Evolutionary conservation across 2,888 invertebrate species (phyloP).

Genomic region (Caenorhabditis sp.): DNA sequence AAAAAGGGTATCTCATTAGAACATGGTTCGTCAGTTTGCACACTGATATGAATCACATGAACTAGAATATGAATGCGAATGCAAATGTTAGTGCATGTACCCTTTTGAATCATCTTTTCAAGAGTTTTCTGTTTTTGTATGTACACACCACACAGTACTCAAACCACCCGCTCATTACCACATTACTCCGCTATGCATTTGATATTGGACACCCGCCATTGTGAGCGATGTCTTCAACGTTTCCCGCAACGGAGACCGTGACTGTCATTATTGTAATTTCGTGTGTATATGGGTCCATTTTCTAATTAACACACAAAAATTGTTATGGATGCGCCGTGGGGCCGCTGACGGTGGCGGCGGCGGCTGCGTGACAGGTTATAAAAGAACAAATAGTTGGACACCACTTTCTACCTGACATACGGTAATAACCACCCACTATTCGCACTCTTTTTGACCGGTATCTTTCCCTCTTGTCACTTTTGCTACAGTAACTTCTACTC

Average conservation of each 20-base stretch:
- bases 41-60: constrained; percentile 37
- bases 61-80: constrained; percentile 4
- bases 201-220: constrained; percentile 52
- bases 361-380: constrained; percentile 44
- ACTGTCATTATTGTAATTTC: constrained; percentile 56
- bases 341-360: background rate
- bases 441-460: constrained; percentile 15
- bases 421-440: constrained; percentile 32
- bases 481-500: constrained; percentile 1
- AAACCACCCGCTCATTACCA: constrained; percentile 36
- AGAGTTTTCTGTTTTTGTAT: constrained; percentile 3
- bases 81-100: constrained; percentile 7
- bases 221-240: constrained; percentile 45
- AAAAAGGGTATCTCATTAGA: constrained; percentile 16
- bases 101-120: constrained; percentile 3
- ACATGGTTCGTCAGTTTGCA: constrained; percentile 2
- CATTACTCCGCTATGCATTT: constrained; percentile 45
- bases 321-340: constrained; percentile 49
- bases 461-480: background rate
- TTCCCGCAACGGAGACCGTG: constrained; percentile 45
- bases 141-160: background rate
- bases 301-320: constrained; percentile 57
- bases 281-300: constrained; percentile 43
- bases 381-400: constrained; percentile 45
- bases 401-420: constrained; percentile 17